Percentiles rank a stretch among this genome's conserved stretches.
phyloP scores from a whole-genome alignment of 1,140 invertebrate species.

The Bombus sibiricus region DNA sequence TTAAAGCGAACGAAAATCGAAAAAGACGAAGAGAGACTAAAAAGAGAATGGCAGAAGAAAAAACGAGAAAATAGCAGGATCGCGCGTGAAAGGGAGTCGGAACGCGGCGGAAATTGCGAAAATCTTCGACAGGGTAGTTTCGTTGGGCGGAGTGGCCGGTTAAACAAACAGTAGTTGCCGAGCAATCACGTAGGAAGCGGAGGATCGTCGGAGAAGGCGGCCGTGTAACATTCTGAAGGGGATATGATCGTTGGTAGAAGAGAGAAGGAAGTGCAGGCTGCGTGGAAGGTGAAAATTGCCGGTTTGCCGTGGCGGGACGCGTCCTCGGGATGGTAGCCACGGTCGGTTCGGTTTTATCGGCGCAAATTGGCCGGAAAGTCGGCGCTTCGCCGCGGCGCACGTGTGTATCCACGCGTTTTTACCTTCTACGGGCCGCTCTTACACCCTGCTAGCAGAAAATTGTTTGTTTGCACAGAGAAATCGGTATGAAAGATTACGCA shows the following conservation, averaged over 20 bases:
- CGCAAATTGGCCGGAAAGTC: slow-evolving; percentile 72
- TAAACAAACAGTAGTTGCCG: slow-evolving; percentile 76
- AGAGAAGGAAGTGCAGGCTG: slow-evolving; percentile 3
- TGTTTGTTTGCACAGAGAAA: slow-evolving; percentile 10
- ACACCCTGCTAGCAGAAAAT: neutral
- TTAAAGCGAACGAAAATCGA: neutral
- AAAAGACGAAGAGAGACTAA: neutral
- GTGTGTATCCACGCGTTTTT: slow-evolving; percentile 40
- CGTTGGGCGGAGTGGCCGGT: slow-evolving; percentile 56
- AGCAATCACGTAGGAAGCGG: slow-evolving; percentile 52
- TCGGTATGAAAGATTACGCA: neutral
- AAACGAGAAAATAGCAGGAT: neutral
- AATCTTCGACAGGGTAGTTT: slow-evolving; percentile 46
- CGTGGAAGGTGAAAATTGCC: slow-evolving; percentile 74
- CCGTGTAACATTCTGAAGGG: neutral
- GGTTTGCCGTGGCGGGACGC: slow-evolving; percentile 53
- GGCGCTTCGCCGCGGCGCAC: slow-evolving; percentile 30
- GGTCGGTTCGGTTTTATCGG: slow-evolving; percentile 69
- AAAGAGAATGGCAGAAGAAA: neutral
- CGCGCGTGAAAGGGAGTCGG: neutral
- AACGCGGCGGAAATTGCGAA: slow-evolving; percentile 55
- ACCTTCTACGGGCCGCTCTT: neutral
- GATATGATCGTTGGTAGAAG: neutral
- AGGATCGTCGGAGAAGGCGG: slow-evolving; percentile 30
- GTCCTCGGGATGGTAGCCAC: slow-evolving; percentile 1